These are phyloP conservation scores for Scaeva pyrastri DNA, from an alignment of 2,888 invertebrate genomes.

Conservation along the genomic window DNA sequence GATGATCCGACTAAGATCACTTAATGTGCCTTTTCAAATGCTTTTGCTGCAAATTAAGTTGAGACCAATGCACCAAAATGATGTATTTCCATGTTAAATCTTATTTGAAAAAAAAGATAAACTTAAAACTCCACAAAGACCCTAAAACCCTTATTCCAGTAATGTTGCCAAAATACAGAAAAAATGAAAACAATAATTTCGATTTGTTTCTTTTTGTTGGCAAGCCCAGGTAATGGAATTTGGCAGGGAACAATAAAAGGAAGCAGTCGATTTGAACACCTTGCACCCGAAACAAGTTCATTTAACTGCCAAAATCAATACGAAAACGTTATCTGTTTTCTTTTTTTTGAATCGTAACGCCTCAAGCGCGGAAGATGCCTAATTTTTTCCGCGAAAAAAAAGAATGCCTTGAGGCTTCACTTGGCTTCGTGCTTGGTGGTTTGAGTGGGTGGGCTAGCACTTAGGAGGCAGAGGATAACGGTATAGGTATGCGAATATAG, in stretches of 20 bases:
- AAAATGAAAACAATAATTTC: slow-evolving; percentile 6
- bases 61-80: not conserved
- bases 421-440: not conserved
- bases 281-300: slow-evolving; percentile 43
- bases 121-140: not conserved
- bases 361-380: slow-evolving; percentile 9
- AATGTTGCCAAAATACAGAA: slow-evolving; percentile 11
- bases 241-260: slow-evolving; percentile 33
- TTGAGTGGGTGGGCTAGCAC: not conserved
- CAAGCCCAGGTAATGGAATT: slow-evolving; percentile 26
- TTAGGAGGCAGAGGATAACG: slow-evolving; percentile 22
- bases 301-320: slow-evolving; percentile 52
- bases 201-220: slow-evolving; percentile 27
- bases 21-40: not conserved
- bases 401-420: slow-evolving; percentile 5
- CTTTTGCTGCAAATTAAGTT: not conserved
- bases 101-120: slow-evolving; percentile 11
- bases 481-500: not conserved
- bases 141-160: not conserved
- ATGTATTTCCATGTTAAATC: slow-evolving; percentile 19
- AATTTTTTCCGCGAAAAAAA: slow-evolving; percentile 30
- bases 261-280: slow-evolving; percentile 37
- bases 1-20: not conserved
- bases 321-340: slow-evolving; percentile 4
- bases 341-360: not conserved